A percentile compares a stretch with the other conserved stretches of the same genome.
Conservation (phyloP, 2,888 invertebrate species). For the Nipponacmea schrenckii region DNA sequence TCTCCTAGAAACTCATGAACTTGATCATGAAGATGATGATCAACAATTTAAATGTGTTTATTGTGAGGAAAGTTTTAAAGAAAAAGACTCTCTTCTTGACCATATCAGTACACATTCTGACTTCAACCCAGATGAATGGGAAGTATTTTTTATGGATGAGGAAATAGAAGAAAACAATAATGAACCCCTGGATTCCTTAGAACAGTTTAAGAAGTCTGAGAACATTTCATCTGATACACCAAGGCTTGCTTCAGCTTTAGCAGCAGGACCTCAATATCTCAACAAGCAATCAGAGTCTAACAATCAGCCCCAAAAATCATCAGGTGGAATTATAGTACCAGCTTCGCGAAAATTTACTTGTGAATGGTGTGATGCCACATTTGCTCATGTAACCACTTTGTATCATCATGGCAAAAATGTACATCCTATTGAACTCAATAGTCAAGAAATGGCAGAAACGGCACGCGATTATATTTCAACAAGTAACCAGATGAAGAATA, state of each 20-base stretch:
- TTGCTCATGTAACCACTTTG: conserved; percentile 53
- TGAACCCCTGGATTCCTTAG: conserved; percentile 12
- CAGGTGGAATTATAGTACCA: background rate
- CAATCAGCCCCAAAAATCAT: conserved; percentile 6
- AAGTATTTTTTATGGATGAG: conserved; percentile 32
- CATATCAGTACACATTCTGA: conserved; percentile 56
- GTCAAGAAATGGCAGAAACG: conserved; percentile 44
- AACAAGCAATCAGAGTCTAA: conserved; percentile 3
- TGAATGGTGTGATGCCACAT: conserved; percentile 60
- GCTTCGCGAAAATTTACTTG: conserved; percentile 38
- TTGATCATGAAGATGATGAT: conserved; percentile 48
- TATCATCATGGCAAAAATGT: conserved; percentile 55
- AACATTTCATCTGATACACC: conserved; percentile 22
- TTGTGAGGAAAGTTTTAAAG: conserved; percentile 54
- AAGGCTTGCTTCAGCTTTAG: conserved; percentile 17
- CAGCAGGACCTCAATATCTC: conserved; percentile 15
- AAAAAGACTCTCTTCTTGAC: conserved; percentile 49
- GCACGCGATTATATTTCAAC: conserved; percentile 7
- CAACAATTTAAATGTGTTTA: conserved; percentile 51
- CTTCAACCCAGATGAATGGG: conserved; percentile 51
- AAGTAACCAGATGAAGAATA: conserved; percentile 22
- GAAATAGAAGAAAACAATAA: conserved; percentile 24
- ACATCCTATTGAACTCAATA: conserved; percentile 54
- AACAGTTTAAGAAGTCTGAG: conserved; percentile 25
- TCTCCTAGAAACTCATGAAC: conserved; percentile 49